A percentile compares a stretch with the other conserved stretches of the same genome.
Evolutionary conservation across 2,113 vertebrate species (phyloP).

Genomic region (Perccottus glenii): DNA sequence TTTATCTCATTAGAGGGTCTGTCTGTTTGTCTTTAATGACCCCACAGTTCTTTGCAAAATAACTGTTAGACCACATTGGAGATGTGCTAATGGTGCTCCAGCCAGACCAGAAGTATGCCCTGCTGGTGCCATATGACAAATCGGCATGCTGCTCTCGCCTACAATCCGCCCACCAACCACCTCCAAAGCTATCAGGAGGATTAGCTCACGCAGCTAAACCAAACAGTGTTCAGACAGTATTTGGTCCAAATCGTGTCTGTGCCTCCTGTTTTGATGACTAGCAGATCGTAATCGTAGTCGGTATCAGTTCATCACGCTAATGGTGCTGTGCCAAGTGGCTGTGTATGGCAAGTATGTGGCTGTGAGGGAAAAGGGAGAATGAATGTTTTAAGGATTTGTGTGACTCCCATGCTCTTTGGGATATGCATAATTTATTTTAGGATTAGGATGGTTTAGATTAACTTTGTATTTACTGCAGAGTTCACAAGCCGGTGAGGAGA

Average conservation of each 20-base stretch:
- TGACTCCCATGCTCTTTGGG: constrained; percentile 57
- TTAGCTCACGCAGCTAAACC: constrained; percentile 74
- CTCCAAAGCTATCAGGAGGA: constrained; percentile 76
- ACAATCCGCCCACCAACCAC: constrained; percentile 76
- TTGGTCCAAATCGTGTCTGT: constrained; percentile 64
- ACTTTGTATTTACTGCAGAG: constrained; percentile 55
- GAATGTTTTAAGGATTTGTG: constrained; percentile 67
- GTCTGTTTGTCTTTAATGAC: constrained; percentile 40
- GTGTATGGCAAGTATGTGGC: constrained; percentile 25
- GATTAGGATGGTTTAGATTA: constrained; percentile 73
- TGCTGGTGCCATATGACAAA: constrained; percentile 78
- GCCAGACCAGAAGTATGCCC: constrained; percentile 74
- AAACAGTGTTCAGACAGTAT: constrained; percentile 72
- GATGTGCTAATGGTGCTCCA: constrained; percentile 70
- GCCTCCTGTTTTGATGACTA: constrained; percentile 66
- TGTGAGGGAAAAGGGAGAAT: constrained; percentile 30
- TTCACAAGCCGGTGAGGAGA: constrained; percentile 44
- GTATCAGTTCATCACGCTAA: constrained; percentile 43
- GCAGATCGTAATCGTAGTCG: constrained; percentile 47
- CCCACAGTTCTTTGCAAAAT: constrained; percentile 47
- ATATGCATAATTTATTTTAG: constrained; percentile 75
- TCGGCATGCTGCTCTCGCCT: constrained; percentile 77
- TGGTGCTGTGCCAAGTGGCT: constrained; percentile 50
- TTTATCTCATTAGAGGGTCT: constrained; percentile 39
- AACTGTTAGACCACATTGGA: constrained; percentile 72